phyloP scores from a whole-genome alignment of 2,797 vertebrate genomes.

The Neosilurus hyrtlii region DNA sequence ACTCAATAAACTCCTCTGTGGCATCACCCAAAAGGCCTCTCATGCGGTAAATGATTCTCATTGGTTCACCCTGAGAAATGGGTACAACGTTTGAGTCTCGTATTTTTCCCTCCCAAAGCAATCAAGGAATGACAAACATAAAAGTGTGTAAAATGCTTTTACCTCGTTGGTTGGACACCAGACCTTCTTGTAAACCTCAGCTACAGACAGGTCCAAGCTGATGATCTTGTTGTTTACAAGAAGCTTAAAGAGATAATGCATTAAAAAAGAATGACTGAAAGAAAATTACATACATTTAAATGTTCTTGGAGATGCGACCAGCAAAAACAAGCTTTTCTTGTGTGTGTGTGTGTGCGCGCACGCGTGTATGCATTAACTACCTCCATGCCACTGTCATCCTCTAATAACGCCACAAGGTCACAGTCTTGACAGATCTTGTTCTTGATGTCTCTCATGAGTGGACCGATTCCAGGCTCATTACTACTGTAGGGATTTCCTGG shows the following conservation, averaged over 20 bases:
- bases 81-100: background rate
- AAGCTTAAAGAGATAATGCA: constrained; percentile 77
- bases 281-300: background rate
- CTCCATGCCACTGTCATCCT: constrained; percentile 99
- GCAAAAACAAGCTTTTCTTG: background rate
- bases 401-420: constrained; percentile 95
- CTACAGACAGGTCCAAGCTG: constrained; percentile 93
- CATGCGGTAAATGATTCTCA: constrained; percentile 99
- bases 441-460: constrained; percentile 98
- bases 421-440: constrained; percentile 99
- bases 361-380: constrained; percentile 61
- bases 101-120: background rate
- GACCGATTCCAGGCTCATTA: constrained; percentile 94
- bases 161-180: constrained; percentile 99
- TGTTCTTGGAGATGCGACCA: background rate
- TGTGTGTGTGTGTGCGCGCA: no score
- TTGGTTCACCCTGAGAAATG: constrained; percentile 87
- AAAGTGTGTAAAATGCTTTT: constrained; percentile 11
- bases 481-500: constrained; percentile 98
- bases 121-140: background rate
- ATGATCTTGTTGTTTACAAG: constrained; percentile 99
- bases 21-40: constrained; percentile 94
- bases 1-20: constrained; percentile 98
- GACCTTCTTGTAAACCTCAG: constrained; percentile 98
- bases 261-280: background rate